These are phyloP conservation scores for Rattus rattus DNA, from an alignment of 2,113 vertebrate species.

Conservation along the genomic window DNA sequence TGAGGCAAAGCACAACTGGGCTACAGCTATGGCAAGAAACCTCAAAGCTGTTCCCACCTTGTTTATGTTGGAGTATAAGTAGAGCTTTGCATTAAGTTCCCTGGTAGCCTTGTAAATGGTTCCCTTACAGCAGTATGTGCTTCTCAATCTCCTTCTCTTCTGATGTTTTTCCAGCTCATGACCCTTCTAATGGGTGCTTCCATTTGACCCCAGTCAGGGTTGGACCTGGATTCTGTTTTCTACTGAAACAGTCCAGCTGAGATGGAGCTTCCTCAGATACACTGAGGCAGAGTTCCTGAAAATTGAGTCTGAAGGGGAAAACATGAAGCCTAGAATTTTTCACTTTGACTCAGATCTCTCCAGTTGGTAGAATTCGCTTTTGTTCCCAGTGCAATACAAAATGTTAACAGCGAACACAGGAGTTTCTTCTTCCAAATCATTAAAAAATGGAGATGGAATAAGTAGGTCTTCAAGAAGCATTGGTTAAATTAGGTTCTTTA, in stretches of 20 bases:
- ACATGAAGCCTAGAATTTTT: not conserved
- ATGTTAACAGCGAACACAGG: not conserved
- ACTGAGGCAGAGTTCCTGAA: not conserved
- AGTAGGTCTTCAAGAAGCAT: not conserved
- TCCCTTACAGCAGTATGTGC: not conserved
- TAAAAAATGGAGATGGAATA: conserved; percentile 11
- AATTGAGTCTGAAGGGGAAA: not conserved
- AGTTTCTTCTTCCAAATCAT: not conserved
- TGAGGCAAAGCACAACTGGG: not conserved
- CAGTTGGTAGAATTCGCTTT: not conserved
- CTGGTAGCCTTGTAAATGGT: not conserved
- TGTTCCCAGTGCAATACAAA: not conserved
- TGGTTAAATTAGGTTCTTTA: not conserved
- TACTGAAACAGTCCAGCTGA: not conserved
- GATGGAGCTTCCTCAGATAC: not conserved
- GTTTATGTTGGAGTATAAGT: not conserved
- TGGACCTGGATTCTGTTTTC: not conserved
- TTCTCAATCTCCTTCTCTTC: not conserved
- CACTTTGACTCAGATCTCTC: not conserved
- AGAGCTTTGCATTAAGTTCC: not conserved
- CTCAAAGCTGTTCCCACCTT: not conserved
- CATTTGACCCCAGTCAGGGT: not conserved
- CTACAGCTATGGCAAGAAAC: not conserved
- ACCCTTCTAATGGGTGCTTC: not conserved
- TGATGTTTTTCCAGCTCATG: not conserved